phyloP scores from a whole-genome alignment of 1,140 invertebrate genomes.

The Ectropis grisescens region DNA sequence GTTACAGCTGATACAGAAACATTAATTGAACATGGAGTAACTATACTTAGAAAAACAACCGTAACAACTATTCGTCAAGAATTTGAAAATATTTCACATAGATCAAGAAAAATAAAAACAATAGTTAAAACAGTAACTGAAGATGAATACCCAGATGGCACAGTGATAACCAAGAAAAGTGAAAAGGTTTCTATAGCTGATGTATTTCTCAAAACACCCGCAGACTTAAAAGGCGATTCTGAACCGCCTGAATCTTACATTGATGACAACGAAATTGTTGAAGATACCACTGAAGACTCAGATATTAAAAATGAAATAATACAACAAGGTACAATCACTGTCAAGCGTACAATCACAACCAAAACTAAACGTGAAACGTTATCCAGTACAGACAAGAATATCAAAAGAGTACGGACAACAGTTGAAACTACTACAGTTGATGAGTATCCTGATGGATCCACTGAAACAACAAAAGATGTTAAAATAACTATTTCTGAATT shows the following conservation, averaged over 20 bases:
- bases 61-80: constrained; percentile 47
- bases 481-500: constrained; percentile 68
- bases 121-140: constrained; percentile 46
- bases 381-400: constrained; percentile 44
- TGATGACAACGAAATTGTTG: constrained; percentile 51
- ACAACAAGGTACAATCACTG: constrained; percentile 32
- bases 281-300: constrained; percentile 50
- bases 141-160: constrained; percentile 63
- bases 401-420: constrained; percentile 58
- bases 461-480: constrained; percentile 67
- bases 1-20: constrained; percentile 30
- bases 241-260: constrained; percentile 26
- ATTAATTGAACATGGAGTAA: constrained; percentile 36
- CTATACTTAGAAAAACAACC: constrained; percentile 48
- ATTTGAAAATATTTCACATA: constrained; percentile 33
- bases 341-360: constrained; percentile 59
- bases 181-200: constrained; percentile 59
- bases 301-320: constrained; percentile 55
- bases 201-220: constrained; percentile 27
- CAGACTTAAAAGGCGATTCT: constrained; percentile 12
- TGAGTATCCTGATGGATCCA: constrained; percentile 60
- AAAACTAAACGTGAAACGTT: constrained; percentile 63
- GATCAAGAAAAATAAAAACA: constrained; percentile 53
- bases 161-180: constrained; percentile 54
- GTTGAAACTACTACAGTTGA: constrained; percentile 65